phyloP scores from a whole-genome alignment of 2,113 vertebrate species.

The Ophthalmolycus amberensis region DNA sequence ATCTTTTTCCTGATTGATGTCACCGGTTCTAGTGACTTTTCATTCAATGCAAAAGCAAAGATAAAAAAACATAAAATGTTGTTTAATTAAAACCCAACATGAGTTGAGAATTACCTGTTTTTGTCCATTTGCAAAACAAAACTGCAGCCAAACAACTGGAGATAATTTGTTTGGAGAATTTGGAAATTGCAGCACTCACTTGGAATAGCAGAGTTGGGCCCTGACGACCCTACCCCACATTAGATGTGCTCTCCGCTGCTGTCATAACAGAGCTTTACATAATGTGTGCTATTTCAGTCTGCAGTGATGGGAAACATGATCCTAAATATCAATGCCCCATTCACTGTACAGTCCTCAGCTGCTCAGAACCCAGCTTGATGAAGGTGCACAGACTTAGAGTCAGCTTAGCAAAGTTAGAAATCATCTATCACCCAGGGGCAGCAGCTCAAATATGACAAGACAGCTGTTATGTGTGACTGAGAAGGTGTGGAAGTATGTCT shows the following conservation, averaged over 20 bases:
- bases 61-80: neutral
- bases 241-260: constrained; percentile 48
- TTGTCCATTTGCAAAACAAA: neutral
- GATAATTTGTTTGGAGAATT: constrained; percentile 43
- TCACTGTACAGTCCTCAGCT: constrained; percentile 69
- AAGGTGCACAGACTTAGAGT: constrained; percentile 58
- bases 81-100: neutral
- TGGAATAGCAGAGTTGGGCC: constrained; percentile 15
- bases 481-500: constrained; percentile 33
- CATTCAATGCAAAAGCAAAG: neutral
- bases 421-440: constrained; percentile 36
- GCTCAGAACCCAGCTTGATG: constrained; percentile 64
- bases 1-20: constrained; percentile 20
- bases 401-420: constrained; percentile 60
- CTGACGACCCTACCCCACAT: constrained; percentile 1
- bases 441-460: constrained; percentile 20
- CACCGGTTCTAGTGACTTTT: constrained; percentile 6
- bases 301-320: constrained; percentile 69
- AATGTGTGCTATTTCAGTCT: constrained; percentile 74
- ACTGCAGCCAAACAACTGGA: neutral
- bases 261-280: constrained; percentile 73
- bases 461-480: constrained; percentile 54
- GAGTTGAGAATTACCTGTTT: neutral
- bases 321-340: constrained; percentile 71
- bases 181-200: constrained; percentile 29